These are phyloP conservation scores for Craterocephalus amniculus DNA, from an alignment of 2,797 vertebrate species.

Conservation along the genomic window DNA sequence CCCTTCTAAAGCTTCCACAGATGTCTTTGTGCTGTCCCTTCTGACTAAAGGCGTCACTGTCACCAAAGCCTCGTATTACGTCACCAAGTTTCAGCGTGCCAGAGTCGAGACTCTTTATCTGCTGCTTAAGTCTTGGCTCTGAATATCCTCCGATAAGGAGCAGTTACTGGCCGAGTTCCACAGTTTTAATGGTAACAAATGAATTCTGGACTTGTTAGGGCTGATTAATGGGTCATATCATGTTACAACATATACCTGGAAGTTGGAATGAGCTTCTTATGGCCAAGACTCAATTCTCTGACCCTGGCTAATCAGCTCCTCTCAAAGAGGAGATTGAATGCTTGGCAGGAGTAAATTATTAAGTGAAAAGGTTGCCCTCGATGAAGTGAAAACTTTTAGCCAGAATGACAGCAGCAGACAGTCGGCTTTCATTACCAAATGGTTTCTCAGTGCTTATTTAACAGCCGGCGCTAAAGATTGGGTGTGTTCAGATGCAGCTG, in stretches of 20 bases:
- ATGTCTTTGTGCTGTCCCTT: slow-evolving; percentile 26
- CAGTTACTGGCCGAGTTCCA: slow-evolving; percentile 10
- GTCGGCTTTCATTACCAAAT: slow-evolving; percentile 34
- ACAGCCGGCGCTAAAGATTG: slow-evolving; percentile 23
- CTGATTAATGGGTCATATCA: slow-evolving; percentile 56
- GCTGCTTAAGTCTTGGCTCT: slow-evolving; percentile 12
- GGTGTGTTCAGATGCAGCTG: slow-evolving; percentile 41
- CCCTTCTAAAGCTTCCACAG: slow-evolving; percentile 20
- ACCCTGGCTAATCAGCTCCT: slow-evolving; percentile 42
- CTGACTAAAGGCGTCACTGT: slow-evolving; percentile 36
- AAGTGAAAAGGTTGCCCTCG: slow-evolving; percentile 26
- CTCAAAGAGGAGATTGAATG: slow-evolving; percentile 12
- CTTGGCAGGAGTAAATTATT: slow-evolving; percentile 11
- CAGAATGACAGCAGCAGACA: slow-evolving; percentile 20
- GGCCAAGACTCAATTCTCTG: slow-evolving; percentile 26
- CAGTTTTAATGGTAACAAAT: slow-evolving; percentile 20
- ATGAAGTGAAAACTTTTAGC: slow-evolving; percentile 38
- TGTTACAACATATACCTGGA: slow-evolving; percentile 34
- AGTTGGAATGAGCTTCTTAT: slow-evolving; percentile 30
- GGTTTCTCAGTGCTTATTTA: slow-evolving; percentile 25
- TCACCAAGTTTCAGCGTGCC: slow-evolving; percentile 38
- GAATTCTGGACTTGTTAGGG: neutral
- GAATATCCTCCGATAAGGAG: slow-evolving; percentile 29
- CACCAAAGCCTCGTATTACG: slow-evolving; percentile 32
- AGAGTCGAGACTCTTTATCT: slow-evolving; percentile 36